Base-by-base conservation (phyloP, 2,113 vertebrate genomes). In the Equus przewalskii region DNA sequence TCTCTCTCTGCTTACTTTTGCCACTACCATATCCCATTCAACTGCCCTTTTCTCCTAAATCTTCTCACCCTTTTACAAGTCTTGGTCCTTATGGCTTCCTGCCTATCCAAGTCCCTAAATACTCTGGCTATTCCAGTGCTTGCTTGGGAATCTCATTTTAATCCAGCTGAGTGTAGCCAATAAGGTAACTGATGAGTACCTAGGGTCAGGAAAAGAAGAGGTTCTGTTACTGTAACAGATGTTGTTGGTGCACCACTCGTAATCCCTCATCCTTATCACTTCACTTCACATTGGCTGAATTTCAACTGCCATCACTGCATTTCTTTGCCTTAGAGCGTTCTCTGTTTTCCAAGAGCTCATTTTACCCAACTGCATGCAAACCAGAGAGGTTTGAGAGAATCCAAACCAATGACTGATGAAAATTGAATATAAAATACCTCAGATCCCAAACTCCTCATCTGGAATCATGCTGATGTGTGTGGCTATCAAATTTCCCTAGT, bases 291-390 rank as follows among this genome's bases (percentile, higher is more conserved):
- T 9, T 44, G 36, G 19, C 24, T 14, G 33, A 81, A 58, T 30
- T 85, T 49, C 65, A 79, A 5, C 15, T 41, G 12, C 28, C 19
- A 46, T 60, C 4, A 10, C 41, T 58, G 9, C 11, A 6, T n/a
- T 85, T 60, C 36, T 36, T 85, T 58, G 9, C 36, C 46, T 65
- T 79, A 16, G 24, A 9, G 30, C 14, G 36, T 84, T 36, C 15
- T 83, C 73, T 92, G 18, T 73, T 83, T 80, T 51, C 26, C 15
- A 78, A 65, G 72, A 69, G 51, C 13, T 93, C 51, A 76, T 82
- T 80, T 84, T 81, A 11, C 60, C 12, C 8, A 49, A n/a, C 33
- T 73, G 28, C 1, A n/a, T 60, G 69, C n/a, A 91, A 70, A 62
- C 1, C 41, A 75, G 72, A 30, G 10, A 69, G 14, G 5, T 3